Evolutionary conservation across 2,888 invertebrate species (phyloP), one percentile per base, ranked within the genome.

Genomic region (Cabera pusaria): DNA sequence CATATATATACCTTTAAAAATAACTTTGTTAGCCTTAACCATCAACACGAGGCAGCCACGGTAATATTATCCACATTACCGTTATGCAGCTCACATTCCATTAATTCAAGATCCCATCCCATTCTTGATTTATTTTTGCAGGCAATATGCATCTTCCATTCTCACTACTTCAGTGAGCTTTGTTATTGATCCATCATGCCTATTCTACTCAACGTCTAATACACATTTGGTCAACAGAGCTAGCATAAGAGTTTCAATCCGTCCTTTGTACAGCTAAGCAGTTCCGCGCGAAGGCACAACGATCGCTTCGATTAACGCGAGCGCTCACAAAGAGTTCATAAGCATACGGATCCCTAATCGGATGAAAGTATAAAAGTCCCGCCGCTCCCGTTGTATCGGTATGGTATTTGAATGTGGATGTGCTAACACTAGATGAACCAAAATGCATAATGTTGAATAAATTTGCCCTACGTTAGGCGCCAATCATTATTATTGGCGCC

Each of bases 261-360:
- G 2, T 14, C 26, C 12, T 31, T 35, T 25, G 26, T 35, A 5
- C 4, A 22, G 12, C 26, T 35, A 39, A 40, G 34, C 33, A 33
- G 32, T 43, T 37, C 32, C 29, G 11, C 29, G 22, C 27, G 36
- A 36, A 20, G 42, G 14, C 14, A 9, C 28, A 17, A 17, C 14
- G 6, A 18, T 37, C 37, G 31, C 43, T 35, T 44, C 23, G 37
- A 37, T 34, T 38, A 32, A 33, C 36, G 25, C 35, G 22, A 18
- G 16, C 10, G 14, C 64, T 49, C 71, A 78, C 83, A 82, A 81
- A 79, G 75, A 74, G 68, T 80, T 81, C 79, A 82, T 82, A 77
- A 83, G 81, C 79, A 78, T 78, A 77, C 75, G 72, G 52, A 68
- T 64, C 64, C 74, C 72, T 85, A 86, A 86, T 85, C 85, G 77